Conservation (phyloP, 2,888 invertebrate species). For the Lithosia quadra region DNA sequence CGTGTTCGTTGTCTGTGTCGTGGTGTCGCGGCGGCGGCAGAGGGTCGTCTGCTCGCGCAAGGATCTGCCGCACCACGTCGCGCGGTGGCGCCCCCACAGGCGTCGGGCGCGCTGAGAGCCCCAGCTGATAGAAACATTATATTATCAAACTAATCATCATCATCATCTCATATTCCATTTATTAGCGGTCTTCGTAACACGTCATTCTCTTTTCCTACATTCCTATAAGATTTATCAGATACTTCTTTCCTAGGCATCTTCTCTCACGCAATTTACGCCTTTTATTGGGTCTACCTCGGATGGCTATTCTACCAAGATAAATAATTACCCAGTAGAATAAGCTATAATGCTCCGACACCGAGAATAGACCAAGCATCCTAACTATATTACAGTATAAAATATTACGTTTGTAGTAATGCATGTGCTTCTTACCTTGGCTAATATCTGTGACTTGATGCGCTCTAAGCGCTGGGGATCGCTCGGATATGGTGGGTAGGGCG, state of each 20-base stretch:
- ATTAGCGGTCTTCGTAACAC: background rate
- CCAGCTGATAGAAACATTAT: slow-evolving; percentile 65
- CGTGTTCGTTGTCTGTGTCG: slow-evolving; percentile 67
- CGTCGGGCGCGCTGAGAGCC: slow-evolving; percentile 77
- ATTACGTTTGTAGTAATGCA: no score
- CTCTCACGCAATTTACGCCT: background rate
- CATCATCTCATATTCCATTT: background rate
- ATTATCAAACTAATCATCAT: background rate
- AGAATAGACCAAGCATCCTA: no score
- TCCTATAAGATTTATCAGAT: background rate
- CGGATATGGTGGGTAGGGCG: slow-evolving; percentile 14
- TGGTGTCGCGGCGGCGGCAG: slow-evolving; percentile 63
- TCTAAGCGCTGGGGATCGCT: slow-evolving; percentile 64
- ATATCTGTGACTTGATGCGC: slow-evolving; percentile 75
- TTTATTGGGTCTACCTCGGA: no score
- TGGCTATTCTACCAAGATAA: no score
- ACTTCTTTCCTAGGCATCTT: background rate
- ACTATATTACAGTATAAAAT: no score
- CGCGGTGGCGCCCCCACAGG: slow-evolving; percentile 82
- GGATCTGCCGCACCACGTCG: slow-evolving; percentile 82
- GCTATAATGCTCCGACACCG: no score
- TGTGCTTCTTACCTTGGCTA: slow-evolving; percentile 70
- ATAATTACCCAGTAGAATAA: no score
- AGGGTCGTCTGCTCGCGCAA: slow-evolving; percentile 79
- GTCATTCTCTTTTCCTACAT: no score